phyloP scores from a whole-genome alignment of 2,888 invertebrate species.

The Doris montereyensis region DNA sequence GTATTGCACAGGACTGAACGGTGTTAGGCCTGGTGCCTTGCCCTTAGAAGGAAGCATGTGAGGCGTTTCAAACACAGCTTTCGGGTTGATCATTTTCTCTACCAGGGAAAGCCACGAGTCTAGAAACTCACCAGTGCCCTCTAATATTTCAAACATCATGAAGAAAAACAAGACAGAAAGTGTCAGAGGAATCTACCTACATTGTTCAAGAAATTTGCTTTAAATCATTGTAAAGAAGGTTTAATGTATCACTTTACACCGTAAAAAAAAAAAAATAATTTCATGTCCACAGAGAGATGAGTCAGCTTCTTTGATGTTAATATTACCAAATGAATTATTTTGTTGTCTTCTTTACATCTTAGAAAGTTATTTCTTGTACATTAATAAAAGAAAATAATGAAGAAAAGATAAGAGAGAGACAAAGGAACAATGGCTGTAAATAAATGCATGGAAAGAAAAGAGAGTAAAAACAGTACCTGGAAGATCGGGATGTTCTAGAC shows the following conservation, averaged over 20 bases:
- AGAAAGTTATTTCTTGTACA: too few species aligned
- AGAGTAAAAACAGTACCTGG: too few species aligned
- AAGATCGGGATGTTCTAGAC: constrained; percentile 78
- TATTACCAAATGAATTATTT: too few species aligned
- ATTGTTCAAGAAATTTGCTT: too few species aligned
- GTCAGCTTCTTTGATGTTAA: too few species aligned
- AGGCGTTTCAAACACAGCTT: constrained; percentile 84
- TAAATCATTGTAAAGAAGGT: not conserved
- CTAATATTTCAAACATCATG: constrained; percentile 62
- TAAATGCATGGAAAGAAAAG: too few species aligned
- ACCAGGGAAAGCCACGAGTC: constrained; percentile 87
- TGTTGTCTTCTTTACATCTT: too few species aligned
- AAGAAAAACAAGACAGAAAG: not conserved
- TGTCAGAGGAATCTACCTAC: not conserved
- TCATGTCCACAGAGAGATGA: too few species aligned
- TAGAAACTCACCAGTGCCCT: constrained; percentile 85
- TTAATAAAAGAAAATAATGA: not conserved
- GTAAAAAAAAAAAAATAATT: too few species aligned
- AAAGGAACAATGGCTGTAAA: not conserved
- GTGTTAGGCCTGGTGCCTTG: constrained; percentile 65
- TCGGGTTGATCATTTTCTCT: constrained; percentile 89
- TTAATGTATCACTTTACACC: too few species aligned
- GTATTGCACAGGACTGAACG: constrained; percentile 80
- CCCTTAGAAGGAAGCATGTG: constrained; percentile 80
- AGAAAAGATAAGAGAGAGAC: not conserved